Base-by-base conservation (phyloP, 2,797 vertebrate genomes). In the Sylvia borin region DNA sequence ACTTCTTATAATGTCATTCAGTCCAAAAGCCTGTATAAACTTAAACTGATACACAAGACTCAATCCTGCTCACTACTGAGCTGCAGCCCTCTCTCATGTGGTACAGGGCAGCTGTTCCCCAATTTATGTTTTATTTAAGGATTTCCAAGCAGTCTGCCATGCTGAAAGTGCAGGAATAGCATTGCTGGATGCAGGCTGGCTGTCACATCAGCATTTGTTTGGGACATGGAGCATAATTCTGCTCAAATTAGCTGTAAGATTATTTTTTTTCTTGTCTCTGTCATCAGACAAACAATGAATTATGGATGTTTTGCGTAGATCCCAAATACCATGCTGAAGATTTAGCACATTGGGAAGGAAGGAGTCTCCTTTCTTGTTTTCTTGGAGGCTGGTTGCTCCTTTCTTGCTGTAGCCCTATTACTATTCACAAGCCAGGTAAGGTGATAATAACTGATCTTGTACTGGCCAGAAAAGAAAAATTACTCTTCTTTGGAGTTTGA, bases 71-170 rank as follows among this genome's bases (percentile, higher is more conserved):
- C 67, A 32, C 38, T 47, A 34, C 66, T 85, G 73, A 84, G 68
- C 70, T 91, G 60, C 43, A 65, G 60, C 70, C 34, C 64, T 81
- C 83, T 87, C 64, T 85, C 83, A 82, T 95, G 88, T 94, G 80
- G 85, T 90, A 29, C 1, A 2, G 71, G 75, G 40, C 76, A 93
- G 62, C 70, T 47, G 50, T 82, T 86, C 67, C 62, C 29, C 60
- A 73, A 0, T 75, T 88, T 82, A 65, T 68, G 31, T 75, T 85
- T 47, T 67, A 32, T 57, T 60, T 85, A 36, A 57, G 47, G 34
- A 57, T 80, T 92, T 88, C 86, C 61, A 81, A 77, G 26, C 47
- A 78, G 13, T 38, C 51, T 79, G 45, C 70, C 55, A 20, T 72
- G 85, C 67, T 36, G 64, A 76, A 58, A 8, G 66, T 64, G 57